These are phyloP conservation scores for Pachycephus smyrnensis DNA, from an alignment of 2,888 invertebrate genomes.

Conservation along the genomic window DNA sequence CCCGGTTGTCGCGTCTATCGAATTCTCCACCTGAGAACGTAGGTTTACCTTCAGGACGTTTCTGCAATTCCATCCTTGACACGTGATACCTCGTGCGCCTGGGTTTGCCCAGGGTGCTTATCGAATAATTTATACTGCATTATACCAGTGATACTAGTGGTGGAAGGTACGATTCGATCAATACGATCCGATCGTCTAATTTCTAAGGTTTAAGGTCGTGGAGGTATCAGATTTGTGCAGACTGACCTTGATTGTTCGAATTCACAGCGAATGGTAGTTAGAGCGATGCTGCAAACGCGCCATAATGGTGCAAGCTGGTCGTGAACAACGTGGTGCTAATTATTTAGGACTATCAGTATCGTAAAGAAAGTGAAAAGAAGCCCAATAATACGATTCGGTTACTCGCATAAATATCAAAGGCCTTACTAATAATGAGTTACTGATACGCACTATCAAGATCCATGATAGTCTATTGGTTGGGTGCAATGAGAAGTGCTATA, in stretches of 20 bases:
- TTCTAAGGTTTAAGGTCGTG: conserved; percentile 7
- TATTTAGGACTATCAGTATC: conserved; percentile 11
- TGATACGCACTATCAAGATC: neutral
- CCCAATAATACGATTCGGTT: neutral
- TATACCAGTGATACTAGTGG: neutral
- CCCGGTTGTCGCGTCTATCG: neutral
- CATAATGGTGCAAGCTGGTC: neutral
- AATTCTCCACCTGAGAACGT: conserved; percentile 5
- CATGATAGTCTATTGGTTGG: conserved; percentile 16
- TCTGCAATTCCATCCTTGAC: neutral
- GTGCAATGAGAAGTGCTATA: conserved; percentile 45
- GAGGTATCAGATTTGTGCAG: conserved; percentile 31
- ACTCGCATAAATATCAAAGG: neutral
- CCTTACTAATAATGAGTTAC: neutral
- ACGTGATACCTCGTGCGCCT: neutral
- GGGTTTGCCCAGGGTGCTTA: neutral
- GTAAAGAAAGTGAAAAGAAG: conserved; percentile 10
- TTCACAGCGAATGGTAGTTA: conserved; percentile 45
- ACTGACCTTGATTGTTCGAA: conserved; percentile 49
- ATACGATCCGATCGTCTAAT: neutral
- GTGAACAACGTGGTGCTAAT: neutral
- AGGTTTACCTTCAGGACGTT: neutral
- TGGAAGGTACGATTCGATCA: neutral
- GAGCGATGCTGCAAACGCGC: conserved; percentile 42
- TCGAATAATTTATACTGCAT: neutral